Conservation (phyloP, 2,888 invertebrate species). For the Parthenolecanium corni region DNA sequence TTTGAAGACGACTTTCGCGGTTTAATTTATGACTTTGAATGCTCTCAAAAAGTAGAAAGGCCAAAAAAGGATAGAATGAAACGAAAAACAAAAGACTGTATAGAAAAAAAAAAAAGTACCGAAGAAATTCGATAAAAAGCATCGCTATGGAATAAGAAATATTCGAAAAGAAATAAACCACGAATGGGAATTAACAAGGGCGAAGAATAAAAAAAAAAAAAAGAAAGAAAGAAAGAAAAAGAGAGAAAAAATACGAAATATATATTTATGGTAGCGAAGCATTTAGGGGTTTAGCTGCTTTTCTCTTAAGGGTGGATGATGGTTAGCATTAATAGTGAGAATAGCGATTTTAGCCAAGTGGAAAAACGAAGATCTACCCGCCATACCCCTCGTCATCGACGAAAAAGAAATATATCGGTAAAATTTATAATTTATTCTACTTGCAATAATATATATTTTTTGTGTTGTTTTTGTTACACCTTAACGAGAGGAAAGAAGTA, state of each 20-base stretch:
- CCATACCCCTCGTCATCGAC: too few species aligned
- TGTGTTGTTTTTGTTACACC: slow-evolving; percentile 26
- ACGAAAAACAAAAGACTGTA: too few species aligned
- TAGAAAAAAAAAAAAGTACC: too few species aligned
- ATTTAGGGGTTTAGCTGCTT: slow-evolving; percentile 18
- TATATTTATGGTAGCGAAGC: slow-evolving; percentile 25
- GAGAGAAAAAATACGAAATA: slow-evolving; percentile 18
- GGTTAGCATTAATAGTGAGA: slow-evolving; percentile 24
- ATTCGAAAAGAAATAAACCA: slow-evolving; percentile 28
- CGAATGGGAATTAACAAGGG: slow-evolving; percentile 19
- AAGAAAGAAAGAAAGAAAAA: neutral
- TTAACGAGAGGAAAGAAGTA: slow-evolving; percentile 27
- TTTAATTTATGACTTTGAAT: too few species aligned
- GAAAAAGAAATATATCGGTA: slow-evolving; percentile 26
- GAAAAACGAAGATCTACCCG: slow-evolving; percentile 22
- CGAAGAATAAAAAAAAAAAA: neutral
- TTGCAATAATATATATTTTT: too few species aligned
- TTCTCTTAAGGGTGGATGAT: slow-evolving; percentile 1
- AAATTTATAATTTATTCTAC: slow-evolving; percentile 27
- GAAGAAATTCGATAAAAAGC: slow-evolving; percentile 26
- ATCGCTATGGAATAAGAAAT: slow-evolving; percentile 22
- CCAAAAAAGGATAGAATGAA: too few species aligned
- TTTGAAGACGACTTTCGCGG: too few species aligned
- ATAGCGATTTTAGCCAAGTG: slow-evolving; percentile 24
- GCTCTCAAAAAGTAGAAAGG: too few species aligned